These are phyloP conservation scores for Pseudomyrmex sp. DNA, from an alignment of 1,140 invertebrate genomes.

Conservation along the genomic window DNA sequence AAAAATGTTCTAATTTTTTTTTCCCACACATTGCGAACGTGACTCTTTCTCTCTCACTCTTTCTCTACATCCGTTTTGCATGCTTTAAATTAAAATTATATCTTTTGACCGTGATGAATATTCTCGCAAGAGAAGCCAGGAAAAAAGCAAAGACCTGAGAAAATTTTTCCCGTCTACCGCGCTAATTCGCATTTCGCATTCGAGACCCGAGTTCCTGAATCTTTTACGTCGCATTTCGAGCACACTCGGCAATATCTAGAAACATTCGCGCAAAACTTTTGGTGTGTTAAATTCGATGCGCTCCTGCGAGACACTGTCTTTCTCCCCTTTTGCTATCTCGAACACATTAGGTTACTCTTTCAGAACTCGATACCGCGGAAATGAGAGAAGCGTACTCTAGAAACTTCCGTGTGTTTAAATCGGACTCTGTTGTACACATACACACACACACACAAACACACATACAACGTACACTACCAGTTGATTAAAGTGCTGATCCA, in stretches of 20 bases:
- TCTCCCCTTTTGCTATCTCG: not conserved
- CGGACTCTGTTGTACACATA: not conserved
- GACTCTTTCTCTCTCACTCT: not conserved
- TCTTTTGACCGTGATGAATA: constrained; percentile 16
- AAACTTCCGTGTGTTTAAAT: constrained; percentile 40
- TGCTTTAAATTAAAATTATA: constrained; percentile 38
- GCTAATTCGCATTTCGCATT: constrained; percentile 51
- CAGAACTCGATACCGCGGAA: constrained; percentile 13
- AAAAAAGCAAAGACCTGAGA: not conserved
- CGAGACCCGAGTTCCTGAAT: constrained; percentile 22
- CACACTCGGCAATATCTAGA: constrained; percentile 15
- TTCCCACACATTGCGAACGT: not conserved
- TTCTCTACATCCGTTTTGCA: not conserved
- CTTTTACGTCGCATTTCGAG: constrained; percentile 33
- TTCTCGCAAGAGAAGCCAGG: not conserved
- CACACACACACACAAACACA: too few species aligned
- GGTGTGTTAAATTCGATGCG: constrained; percentile 44
- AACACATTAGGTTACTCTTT: constrained; percentile 35
- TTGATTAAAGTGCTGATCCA: constrained; percentile 56
- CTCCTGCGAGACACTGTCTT: not conserved
- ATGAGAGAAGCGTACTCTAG: not conserved
- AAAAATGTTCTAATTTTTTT: not conserved
- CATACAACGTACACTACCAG: constrained; percentile 6
- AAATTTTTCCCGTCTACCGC: constrained; percentile 29
- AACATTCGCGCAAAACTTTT: constrained; percentile 41